phyloP scores from a whole-genome alignment of 2,113 vertebrate genomes.

The Labrus mixtus region DNA sequence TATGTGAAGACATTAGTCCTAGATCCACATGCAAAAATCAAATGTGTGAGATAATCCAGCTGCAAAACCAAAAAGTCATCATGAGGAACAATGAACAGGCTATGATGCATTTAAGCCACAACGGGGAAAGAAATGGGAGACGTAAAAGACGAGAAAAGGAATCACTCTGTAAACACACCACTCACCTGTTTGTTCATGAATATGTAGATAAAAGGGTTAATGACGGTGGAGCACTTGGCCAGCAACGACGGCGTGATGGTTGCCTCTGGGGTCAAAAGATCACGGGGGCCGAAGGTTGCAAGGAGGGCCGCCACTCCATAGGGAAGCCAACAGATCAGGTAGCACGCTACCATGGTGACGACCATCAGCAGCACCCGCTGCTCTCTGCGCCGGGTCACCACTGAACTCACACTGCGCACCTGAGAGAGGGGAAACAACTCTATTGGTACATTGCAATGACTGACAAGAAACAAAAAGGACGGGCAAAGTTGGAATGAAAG shows the following conservation, averaged over 20 bases:
- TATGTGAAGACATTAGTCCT: neutral
- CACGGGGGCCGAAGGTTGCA: constrained; percentile 80
- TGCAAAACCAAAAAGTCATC: neutral
- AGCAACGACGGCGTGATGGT: constrained; percentile 84
- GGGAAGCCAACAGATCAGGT: constrained; percentile 87
- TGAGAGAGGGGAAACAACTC: constrained; percentile 20
- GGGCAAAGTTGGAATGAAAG: too few relatives aligned
- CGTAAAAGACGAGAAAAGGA: too few relatives aligned
- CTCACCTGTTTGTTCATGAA: constrained; percentile 88
- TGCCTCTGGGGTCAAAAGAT: constrained; percentile 76
- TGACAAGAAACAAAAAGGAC: too few relatives aligned
- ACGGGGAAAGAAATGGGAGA: neutral
- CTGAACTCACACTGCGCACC: constrained; percentile 62
- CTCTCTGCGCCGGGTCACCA: constrained; percentile 72
- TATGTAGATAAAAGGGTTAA: constrained; percentile 85
- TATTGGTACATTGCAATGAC: too few relatives aligned
- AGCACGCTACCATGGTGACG: constrained; percentile 83
- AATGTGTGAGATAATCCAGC: neutral
- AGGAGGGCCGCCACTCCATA: constrained; percentile 82
- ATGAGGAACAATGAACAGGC: too few relatives aligned
- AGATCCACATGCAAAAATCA: neutral
- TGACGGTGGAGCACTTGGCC: constrained; percentile 85
- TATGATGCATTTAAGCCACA: neutral
- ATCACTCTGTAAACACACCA: neutral
- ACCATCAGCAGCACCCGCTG: constrained; percentile 82